phyloP scores from a whole-genome alignment of 2,888 invertebrate species.

The Agrotis exclamationis region DNA sequence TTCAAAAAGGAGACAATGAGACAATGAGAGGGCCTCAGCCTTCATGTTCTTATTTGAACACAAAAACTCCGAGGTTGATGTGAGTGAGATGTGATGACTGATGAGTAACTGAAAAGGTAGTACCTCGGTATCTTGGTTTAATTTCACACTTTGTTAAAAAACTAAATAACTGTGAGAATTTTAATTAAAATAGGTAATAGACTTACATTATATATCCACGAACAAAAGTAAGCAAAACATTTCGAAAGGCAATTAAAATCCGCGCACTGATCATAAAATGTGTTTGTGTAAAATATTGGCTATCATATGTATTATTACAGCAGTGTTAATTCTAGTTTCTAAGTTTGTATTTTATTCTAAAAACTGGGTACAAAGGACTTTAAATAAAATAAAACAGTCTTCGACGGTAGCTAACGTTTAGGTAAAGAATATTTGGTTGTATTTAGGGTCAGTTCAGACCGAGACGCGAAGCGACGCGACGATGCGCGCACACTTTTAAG shows the following conservation, averaged over 20 bases:
- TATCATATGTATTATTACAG: neutral
- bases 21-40: no score
- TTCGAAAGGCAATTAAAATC: conserved; percentile 7
- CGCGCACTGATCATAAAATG: neutral
- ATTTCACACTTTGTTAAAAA: conserved; percentile 28
- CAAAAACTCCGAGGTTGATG: no score
- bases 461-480: no score
- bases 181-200: neutral
- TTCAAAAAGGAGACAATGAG: no score
- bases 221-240: conserved; percentile 13
- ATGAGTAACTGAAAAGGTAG: no score
- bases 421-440: neutral
- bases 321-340: conserved; percentile 3
- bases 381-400: neutral
- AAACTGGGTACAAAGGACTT: neutral
- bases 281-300: neutral
- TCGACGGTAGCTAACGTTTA: neutral
- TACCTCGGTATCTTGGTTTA: neutral
- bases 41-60: no score
- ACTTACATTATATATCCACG: conserved; percentile 1
- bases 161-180: conserved; percentile 10
- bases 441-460: no score
- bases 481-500: no score
- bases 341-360: neutral
- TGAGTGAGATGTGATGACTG: no score